These are phyloP conservation scores for Plagiodera versicolora DNA, from an alignment of 2,888 invertebrate genomes.

Conservation along the genomic window DNA sequence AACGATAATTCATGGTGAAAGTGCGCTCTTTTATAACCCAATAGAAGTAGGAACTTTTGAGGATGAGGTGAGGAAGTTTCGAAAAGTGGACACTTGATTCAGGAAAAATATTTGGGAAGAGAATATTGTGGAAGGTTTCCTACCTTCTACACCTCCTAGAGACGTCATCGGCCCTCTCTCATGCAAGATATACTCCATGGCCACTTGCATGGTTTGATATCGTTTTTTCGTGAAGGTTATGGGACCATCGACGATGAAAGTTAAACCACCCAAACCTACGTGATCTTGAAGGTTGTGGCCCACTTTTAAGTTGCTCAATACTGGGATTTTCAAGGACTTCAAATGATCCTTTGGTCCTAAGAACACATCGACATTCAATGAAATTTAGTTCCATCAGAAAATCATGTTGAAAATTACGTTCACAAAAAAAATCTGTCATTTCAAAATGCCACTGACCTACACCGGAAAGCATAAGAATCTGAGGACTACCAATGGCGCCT, in stretches of 20 bases:
- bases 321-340: slow-evolving; percentile 69
- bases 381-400: not conserved
- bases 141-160: slow-evolving; percentile 78
- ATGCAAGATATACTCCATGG: slow-evolving; percentile 78
- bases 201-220: slow-evolving; percentile 75
- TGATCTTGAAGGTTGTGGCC: slow-evolving; percentile 88
- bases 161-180: slow-evolving; percentile 84
- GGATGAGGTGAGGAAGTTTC: no score
- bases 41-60: no score
- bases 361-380: slow-evolving; percentile 1
- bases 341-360: slow-evolving; percentile 75
- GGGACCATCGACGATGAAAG: slow-evolving; percentile 80
- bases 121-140: not conserved
- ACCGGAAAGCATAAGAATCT: slow-evolving; percentile 89
- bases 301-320: slow-evolving; percentile 74
- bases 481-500: slow-evolving; percentile 86
- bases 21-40: not conserved
- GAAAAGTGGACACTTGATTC: no score
- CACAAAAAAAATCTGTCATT: no score
- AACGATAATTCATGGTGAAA: not conserved
- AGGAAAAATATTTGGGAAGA: no score
- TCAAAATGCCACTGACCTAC: slow-evolving; percentile 55
- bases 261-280: slow-evolving; percentile 82
- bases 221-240: slow-evolving; percentile 76
- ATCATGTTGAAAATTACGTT: no score